A percentile compares a stretch with the other conserved stretches of the same genome.
Conservation (phyloP, 2,888 invertebrate species). For the Liposcelis brunnea region DNA sequence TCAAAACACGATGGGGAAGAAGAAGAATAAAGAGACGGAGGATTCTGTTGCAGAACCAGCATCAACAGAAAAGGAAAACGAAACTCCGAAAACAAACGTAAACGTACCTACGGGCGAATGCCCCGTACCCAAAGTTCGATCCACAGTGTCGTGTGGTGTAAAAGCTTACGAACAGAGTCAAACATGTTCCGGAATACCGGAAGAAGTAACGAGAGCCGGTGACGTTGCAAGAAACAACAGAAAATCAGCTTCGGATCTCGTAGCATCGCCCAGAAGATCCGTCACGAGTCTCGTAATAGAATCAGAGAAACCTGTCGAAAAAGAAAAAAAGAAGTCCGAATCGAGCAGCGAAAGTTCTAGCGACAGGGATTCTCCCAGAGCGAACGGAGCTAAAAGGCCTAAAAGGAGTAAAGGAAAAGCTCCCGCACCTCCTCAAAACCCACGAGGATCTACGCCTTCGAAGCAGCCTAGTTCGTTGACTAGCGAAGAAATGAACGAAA, state of each 20-base stretch:
- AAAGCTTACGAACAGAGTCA: background rate
- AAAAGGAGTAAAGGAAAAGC: constrained; percentile 56
- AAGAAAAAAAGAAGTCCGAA: constrained; percentile 15
- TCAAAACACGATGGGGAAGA: constrained; percentile 16
- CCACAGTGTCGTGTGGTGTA: no score
- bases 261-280: background rate
- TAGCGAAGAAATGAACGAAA: background rate
- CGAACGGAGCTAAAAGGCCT: constrained; percentile 15
- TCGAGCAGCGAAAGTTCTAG: constrained; percentile 21
- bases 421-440: constrained; percentile 49
- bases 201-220: constrained; percentile 51
- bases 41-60: background rate
- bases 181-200: constrained; percentile 35
- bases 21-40: constrained; percentile 10
- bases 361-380: constrained; percentile 12
- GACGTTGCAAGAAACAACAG: constrained; percentile 49
- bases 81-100: background rate
- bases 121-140: background rate
- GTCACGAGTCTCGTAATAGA: constrained; percentile 23
- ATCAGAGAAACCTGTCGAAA: constrained; percentile 14
- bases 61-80: background rate
- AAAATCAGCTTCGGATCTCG: constrained; percentile 29
- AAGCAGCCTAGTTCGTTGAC: constrained; percentile 10
- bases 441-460: constrained; percentile 5
- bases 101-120: background rate